Percentiles rank a stretch among this genome's conserved stretches.
Evolutionary conservation across 2,888 invertebrate genomes (phyloP).

Genomic region (Tenthredo mesomela): DNA sequence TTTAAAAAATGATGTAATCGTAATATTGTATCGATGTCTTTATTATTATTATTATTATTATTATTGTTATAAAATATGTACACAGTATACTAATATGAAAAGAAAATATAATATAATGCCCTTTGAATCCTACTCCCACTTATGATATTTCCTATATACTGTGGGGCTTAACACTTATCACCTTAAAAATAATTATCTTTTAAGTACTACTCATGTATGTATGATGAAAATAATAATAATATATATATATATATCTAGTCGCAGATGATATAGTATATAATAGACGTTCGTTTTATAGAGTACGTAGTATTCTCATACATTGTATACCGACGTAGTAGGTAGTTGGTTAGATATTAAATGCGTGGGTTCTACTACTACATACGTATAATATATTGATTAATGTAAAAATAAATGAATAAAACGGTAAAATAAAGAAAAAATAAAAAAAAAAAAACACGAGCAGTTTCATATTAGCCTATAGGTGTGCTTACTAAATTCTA

Average conservation of each 20-base stretch:
- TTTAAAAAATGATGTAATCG: neutral
- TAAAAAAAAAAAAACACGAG: neutral
- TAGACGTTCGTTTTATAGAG: neutral
- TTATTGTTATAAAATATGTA: neutral
- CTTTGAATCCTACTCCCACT: constrained; percentile 41
- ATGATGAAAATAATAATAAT: constrained; percentile 16
- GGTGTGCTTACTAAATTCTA: neutral
- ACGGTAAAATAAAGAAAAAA: neutral
- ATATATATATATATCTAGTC: neutral
- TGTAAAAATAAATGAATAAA: neutral
- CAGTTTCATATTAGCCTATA: neutral
- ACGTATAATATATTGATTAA: neutral
- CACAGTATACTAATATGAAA: neutral
- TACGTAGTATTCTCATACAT: neutral
- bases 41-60: neutral
- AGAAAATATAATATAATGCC: neutral
- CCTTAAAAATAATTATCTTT: constrained; percentile 42
- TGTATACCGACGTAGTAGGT: neutral
- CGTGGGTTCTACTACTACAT: neutral
- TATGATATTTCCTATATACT: neutral
- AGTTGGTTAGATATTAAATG: no score
- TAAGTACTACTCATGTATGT: neutral
- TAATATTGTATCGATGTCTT: neutral
- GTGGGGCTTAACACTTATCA: constrained; percentile 12
- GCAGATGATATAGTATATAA: neutral